Evolutionary conservation across 2,797 vertebrate species (phyloP).

Genomic region (Chaetophractus vellerosus): DNA sequence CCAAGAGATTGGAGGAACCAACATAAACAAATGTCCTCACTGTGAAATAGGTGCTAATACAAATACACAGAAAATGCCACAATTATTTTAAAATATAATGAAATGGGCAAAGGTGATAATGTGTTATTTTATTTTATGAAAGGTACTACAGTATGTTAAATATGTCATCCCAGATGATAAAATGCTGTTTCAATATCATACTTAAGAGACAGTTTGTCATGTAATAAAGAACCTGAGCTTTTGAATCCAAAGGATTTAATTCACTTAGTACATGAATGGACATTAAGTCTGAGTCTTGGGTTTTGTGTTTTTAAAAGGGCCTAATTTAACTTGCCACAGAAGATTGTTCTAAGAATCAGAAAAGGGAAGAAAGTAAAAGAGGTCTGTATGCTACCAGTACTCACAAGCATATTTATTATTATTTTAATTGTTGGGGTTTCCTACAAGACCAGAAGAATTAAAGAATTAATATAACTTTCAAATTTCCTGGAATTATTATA

Average conservation of each 20-base stretch:
- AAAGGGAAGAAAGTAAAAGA: background rate
- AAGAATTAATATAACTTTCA: background rate
- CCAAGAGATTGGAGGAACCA: background rate
- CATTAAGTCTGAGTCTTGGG: slow-evolving; percentile 5
- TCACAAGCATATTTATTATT: background rate
- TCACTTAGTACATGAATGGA: background rate
- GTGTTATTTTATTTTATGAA: slow-evolving; percentile 21
- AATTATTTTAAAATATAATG: slow-evolving; percentile 17
- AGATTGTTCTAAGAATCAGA: background rate
- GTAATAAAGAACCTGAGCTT: background rate
- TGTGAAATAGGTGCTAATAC: background rate
- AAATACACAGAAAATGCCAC: background rate
- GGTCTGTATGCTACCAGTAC: background rate
- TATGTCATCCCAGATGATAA: background rate
- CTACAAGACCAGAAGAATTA: background rate
- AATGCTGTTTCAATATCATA: background rate
- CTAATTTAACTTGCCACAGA: background rate
- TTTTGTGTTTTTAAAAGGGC: background rate
- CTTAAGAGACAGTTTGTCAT: background rate
- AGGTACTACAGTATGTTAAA: background rate
- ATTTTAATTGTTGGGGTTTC: background rate
- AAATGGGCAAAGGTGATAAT: slow-evolving; percentile 45
- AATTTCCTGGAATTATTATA: background rate
- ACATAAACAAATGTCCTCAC: background rate
- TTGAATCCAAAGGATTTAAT: slow-evolving; percentile 9